Percentiles rank a stretch among this genome's conserved stretches.
Evolutionary conservation across 53 echinoderm and acorn worm genomes (phyloP).

Genomic region (Astropecten irregularis): DNA sequence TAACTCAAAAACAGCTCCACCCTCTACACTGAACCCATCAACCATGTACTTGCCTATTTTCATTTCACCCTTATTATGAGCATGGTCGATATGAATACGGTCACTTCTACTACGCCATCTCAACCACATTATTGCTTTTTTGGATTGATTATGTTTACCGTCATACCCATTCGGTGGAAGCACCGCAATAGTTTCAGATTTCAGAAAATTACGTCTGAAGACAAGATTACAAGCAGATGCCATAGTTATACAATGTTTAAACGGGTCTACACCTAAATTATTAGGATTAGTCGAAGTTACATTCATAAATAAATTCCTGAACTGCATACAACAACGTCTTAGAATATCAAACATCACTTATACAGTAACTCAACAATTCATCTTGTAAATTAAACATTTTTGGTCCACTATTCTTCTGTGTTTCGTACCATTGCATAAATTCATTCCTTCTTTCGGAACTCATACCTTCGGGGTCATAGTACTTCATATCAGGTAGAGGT

Average conservation of each 20-base stretch:
- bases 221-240: conserved; percentile 69
- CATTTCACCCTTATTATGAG: conserved; percentile 40
- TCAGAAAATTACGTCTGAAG: conserved; percentile 52
- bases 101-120: neutral
- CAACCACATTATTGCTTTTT: conserved; percentile 47
- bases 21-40: conserved; percentile 50
- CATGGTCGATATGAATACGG: conserved; percentile 49
- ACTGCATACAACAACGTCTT: conserved; percentile 40
- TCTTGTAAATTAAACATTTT: conserved; percentile 37
- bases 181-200: conserved; percentile 49
- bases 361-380: conserved; percentile 58
- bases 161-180: conserved; percentile 45
- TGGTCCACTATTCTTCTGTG: neutral
- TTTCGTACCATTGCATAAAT: conserved; percentile 38
- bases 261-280: conserved; percentile 65
- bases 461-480: conserved; percentile 47
- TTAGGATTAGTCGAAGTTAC: neutral
- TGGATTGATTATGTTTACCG: conserved; percentile 41
- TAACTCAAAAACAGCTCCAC: conserved; percentile 17
- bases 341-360: conserved; percentile 59
- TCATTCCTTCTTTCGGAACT: neutral
- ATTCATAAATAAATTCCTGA: conserved; percentile 32
- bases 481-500: neutral
- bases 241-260: conserved; percentile 11
- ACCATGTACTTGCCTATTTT: conserved; percentile 39